phyloP scores from a whole-genome alignment of 2,888 invertebrate species.

The Scaptomyza caliginosa region DNA sequence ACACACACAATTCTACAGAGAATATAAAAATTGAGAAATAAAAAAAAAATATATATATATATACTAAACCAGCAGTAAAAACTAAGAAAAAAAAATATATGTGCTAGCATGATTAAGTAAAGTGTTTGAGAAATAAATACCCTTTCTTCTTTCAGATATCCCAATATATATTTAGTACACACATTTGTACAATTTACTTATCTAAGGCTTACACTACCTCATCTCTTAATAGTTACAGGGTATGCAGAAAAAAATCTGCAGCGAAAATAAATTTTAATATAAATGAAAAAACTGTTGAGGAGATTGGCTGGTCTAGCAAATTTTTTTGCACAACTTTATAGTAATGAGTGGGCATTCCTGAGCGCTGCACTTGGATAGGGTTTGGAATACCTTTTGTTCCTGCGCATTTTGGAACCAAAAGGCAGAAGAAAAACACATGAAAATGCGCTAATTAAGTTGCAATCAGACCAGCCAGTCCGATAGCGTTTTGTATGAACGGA shows the following conservation, averaged over 20 bases:
- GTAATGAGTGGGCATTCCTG: conserved; percentile 62
- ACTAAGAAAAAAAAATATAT: conserved; percentile 6
- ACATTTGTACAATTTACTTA: no score
- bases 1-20: conserved; percentile 50
- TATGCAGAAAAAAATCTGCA: conserved; percentile 15
- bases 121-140: conserved; percentile 7
- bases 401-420: background rate
- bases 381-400: conserved; percentile 48
- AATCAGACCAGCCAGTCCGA: no score
- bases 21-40: conserved; percentile 75
- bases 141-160: background rate
- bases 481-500: no score
- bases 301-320: conserved; percentile 17
- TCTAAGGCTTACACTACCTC: no score
- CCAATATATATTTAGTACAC: no score
- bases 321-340: conserved; percentile 61
- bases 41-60: conserved; percentile 44
- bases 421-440: conserved; percentile 2
- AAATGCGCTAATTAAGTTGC: conserved; percentile 57
- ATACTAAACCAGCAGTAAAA: conserved; percentile 14
- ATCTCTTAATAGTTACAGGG: conserved; percentile 11
- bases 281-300: conserved; percentile 15
- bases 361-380: conserved; percentile 57
- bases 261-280: conserved; percentile 18
- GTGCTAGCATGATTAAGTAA: background rate